Conservation (phyloP, 2,888 invertebrate species). For the Philhelius pedissequus region DNA sequence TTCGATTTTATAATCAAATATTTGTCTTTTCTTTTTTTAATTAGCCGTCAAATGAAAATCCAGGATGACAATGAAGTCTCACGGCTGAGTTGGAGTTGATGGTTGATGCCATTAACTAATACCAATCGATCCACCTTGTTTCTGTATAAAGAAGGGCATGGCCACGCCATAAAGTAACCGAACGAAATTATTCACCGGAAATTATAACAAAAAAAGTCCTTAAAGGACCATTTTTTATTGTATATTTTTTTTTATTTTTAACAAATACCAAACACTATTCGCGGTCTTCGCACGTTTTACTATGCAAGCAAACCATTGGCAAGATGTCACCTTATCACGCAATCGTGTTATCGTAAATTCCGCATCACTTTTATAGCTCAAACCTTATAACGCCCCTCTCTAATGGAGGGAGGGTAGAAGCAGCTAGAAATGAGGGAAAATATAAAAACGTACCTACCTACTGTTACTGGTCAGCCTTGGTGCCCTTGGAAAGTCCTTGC, state of each 20-base stretch:
- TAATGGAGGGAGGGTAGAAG: neutral
- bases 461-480: neutral
- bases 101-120: conserved; percentile 51
- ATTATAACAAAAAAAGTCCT: conserved; percentile 39
- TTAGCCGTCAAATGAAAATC: conserved; percentile 53
- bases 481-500: conserved; percentile 55
- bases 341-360: conserved; percentile 63
- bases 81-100: neutral
- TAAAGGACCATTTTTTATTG: conserved; percentile 23
- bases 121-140: conserved; percentile 61
- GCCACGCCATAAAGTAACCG: conserved; percentile 41
- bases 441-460: neutral
- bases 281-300: conserved; percentile 29
- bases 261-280: conserved; percentile 31
- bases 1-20: conserved; percentile 46
- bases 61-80: conserved; percentile 31
- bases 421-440: neutral
- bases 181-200: conserved; percentile 28
- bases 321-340: conserved; percentile 68
- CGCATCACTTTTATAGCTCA: conserved; percentile 46
- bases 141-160: conserved; percentile 59
- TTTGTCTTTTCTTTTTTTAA: conserved; percentile 46
- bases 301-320: conserved; percentile 26
- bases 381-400: neutral
- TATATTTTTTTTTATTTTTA: neutral